phyloP scores from a whole-genome alignment of 2,888 invertebrate species.

The Plutella xylostella region DNA sequence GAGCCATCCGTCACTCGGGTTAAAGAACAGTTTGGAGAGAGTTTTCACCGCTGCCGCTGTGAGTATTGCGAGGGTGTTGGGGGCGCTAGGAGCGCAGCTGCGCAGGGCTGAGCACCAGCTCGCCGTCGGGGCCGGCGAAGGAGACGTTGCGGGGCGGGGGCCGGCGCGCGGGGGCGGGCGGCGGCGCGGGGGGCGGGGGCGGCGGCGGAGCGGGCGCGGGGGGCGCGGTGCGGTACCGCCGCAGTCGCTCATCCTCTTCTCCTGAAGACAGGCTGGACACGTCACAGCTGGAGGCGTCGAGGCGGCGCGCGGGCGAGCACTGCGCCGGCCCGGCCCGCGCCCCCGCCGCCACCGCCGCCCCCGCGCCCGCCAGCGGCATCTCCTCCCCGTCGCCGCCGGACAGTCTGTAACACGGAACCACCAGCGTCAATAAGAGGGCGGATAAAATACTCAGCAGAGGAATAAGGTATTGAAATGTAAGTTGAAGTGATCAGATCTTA shows the following conservation, averaged over 20 bases:
- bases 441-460: too few species aligned
- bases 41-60: constrained; percentile 24
- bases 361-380: constrained; percentile 52
- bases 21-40: constrained; percentile 19
- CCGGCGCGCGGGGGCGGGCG: constrained; percentile 27
- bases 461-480: too few species aligned
- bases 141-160: constrained; percentile 60
- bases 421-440: too few species aligned
- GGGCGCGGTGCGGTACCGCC: constrained; percentile 52
- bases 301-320: constrained; percentile 58
- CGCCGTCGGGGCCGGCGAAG: constrained; percentile 65
- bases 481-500: too few species aligned
- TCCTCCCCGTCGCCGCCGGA: constrained; percentile 60
- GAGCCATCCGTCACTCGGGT: constrained; percentile 38
- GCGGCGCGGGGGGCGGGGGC: constrained; percentile 22
- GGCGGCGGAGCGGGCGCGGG: constrained; percentile 14
- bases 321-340: constrained; percentile 46
- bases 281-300: constrained; percentile 63
- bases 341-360: constrained; percentile 20
- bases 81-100: constrained; percentile 68
- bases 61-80: constrained; percentile 48
- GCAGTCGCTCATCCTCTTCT: constrained; percentile 61
- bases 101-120: constrained; percentile 74
- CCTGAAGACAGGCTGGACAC: constrained; percentile 62
- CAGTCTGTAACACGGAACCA: constrained; percentile 56